Conservation (phyloP, 1,140 invertebrate species). For the Drosophila pachea region DNA sequence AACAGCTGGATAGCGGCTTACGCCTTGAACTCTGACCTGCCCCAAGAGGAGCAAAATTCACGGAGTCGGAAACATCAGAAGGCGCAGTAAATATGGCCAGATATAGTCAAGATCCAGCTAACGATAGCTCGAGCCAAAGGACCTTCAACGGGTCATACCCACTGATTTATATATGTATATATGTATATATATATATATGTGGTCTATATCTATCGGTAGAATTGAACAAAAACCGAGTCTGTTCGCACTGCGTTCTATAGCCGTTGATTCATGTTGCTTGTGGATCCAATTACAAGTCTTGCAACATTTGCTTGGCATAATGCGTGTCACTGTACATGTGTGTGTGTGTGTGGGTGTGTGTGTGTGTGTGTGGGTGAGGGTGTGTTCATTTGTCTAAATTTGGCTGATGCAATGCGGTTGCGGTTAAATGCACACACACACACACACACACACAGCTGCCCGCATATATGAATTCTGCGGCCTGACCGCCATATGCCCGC, state of each 20-base stretch:
- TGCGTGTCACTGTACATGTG: constrained; percentile 26
- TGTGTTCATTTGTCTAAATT: constrained; percentile 20
- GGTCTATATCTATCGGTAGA: background rate
- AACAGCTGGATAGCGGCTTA: no score
- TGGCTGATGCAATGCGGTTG: constrained; percentile 43
- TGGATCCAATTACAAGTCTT: constrained; percentile 33
- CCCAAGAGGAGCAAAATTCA: no score
- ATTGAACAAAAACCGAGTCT: constrained; percentile 16
- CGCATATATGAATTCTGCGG: no score
- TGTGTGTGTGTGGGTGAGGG: background rate
- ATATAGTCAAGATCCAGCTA: no score
- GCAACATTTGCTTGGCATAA: constrained; percentile 36
- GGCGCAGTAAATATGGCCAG: no score
- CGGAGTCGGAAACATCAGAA: no score
- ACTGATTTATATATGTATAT: background rate
- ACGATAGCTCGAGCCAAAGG: no score
- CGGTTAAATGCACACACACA: constrained; percentile 5
- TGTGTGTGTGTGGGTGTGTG: background rate
- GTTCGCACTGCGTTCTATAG: constrained; percentile 10
- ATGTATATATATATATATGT: no score
- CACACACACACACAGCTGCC: no score
- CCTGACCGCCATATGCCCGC: no score
- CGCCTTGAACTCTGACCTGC: no score
- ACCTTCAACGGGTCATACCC: no score
- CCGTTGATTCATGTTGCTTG: constrained; percentile 6